These are phyloP conservation scores for Takifugu flavidus DNA, from an alignment of 2,113 vertebrate species.

Conservation along the genomic window DNA sequence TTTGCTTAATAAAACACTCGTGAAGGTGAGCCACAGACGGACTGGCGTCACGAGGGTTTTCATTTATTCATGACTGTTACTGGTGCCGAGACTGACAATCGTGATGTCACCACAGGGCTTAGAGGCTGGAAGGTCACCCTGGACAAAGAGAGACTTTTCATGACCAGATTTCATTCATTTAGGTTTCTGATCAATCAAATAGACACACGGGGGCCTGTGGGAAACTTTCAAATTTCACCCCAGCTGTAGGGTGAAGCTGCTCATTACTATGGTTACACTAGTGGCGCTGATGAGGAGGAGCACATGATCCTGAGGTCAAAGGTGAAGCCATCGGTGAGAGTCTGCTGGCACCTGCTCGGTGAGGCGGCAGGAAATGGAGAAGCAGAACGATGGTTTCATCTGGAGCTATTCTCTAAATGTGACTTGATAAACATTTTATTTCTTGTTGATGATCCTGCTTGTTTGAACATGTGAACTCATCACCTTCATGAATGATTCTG, in stretches of 20 bases:
- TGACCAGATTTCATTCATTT: too few relatives aligned
- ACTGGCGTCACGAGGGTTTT: constrained; percentile 1
- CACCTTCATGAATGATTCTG: constrained; percentile 19
- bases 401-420: background rate
- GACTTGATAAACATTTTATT: background rate
- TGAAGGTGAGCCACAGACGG: background rate
- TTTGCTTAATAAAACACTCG: constrained; percentile 2
- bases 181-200: too few relatives aligned
- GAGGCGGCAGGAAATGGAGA: constrained; percentile 1
- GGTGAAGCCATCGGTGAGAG: constrained; percentile 8
- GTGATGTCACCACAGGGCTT: constrained; percentile 29
- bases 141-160: background rate
- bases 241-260: too few relatives aligned
- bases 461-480: too few relatives aligned
- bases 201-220: too few relatives aligned
- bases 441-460: too few relatives aligned
- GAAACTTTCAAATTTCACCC: too few relatives aligned
- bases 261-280: too few relatives aligned
- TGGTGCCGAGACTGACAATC: constrained; percentile 17
- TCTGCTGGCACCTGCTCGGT: background rate
- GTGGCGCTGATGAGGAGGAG: too few relatives aligned
- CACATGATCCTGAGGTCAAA: constrained; percentile 16
- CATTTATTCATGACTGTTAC: constrained; percentile 29
- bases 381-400: background rate
- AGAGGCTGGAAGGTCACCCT: constrained; percentile 23